phyloP scores from a whole-genome alignment of 2,113 vertebrate species.

The Empidonax alnorum region DNA sequence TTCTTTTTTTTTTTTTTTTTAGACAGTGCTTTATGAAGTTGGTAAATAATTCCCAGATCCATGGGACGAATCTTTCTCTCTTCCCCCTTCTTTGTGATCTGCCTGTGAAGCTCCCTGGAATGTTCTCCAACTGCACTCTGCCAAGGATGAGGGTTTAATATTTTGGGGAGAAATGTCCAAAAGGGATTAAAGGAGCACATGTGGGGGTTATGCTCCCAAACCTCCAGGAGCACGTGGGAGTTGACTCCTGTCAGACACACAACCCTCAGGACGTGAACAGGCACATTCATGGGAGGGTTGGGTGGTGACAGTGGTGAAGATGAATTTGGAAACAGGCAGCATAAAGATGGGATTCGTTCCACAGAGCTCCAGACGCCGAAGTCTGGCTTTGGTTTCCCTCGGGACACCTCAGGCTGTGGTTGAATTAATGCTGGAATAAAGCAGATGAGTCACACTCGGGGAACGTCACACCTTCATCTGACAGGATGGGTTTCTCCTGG shows the following conservation, averaged over 20 bases:
- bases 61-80: not conserved
- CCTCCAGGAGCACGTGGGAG: not conserved
- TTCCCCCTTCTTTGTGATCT: not conserved
- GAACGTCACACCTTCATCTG: not conserved
- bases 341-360: not conserved
- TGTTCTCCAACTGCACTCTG: fast-evolving
- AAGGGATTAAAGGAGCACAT: not conserved
- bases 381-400: not conserved
- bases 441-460: not conserved
- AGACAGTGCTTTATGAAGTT: not conserved
- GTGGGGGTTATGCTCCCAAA: fast-evolving
- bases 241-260: not conserved
- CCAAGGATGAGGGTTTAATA: not conserved
- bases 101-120: not conserved
- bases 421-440: not conserved
- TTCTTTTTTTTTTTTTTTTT: not conserved
- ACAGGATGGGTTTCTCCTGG: not conserved
- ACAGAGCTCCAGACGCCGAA: not conserved
- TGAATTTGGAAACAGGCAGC: not conserved
- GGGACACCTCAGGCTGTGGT: not conserved
- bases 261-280: not conserved
- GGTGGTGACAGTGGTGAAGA: not conserved
- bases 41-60: not conserved
- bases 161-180: not conserved
- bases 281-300: not conserved